Evolutionary conservation across 1,140 invertebrate genomes (phyloP), one percentile per base, ranked within the genome.

Genomic region (Chlorops oryzae): DNA sequence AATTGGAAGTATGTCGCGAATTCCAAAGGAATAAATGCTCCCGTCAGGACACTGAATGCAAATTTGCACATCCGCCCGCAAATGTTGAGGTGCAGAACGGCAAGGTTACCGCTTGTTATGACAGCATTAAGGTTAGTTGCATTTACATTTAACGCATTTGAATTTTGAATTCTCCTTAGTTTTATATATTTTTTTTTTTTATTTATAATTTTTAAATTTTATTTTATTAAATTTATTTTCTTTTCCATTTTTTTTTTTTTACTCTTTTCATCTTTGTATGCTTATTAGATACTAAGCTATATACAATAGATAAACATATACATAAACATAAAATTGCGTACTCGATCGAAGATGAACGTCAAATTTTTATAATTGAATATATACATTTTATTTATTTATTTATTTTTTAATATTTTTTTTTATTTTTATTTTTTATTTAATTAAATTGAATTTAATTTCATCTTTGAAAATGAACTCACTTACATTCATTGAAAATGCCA

Each of bases 81-180:
- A 96, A 98, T 78, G 96, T 99, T 61, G 97, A 99, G 80, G 93
- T 99, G 61, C 96, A 98, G 80, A 99, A 99, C 79, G 97, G 97
- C 74, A 84, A 96, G 67, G 97, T 99, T 64, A 98, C 95, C 57
- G 96, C 97, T 59, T 99, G 97, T 82, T 99, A 98, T 83, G 97
- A 99, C 81, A 97, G 93, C 76, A 99, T 99, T 77, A 99, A 99
- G 94, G 97, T 99, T 81, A 82, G 85, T 75, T 50, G n/a, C 28
- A 32, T 32, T 32, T 32, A 32, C 28, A 15, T 32, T 10, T 32
- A 32, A 10, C 28, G 9, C n/a, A n/a, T n/a, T 32, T 32, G n/a
- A 32, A 32, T 32, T 9, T 32, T 32, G 6, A 32, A 32, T 9
- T 44, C 35, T 38, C 35, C 35, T 38, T 38, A 10, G 18, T 6